phyloP scores from a whole-genome alignment of 2,888 invertebrate species.

The Oxytorus armatus region DNA sequence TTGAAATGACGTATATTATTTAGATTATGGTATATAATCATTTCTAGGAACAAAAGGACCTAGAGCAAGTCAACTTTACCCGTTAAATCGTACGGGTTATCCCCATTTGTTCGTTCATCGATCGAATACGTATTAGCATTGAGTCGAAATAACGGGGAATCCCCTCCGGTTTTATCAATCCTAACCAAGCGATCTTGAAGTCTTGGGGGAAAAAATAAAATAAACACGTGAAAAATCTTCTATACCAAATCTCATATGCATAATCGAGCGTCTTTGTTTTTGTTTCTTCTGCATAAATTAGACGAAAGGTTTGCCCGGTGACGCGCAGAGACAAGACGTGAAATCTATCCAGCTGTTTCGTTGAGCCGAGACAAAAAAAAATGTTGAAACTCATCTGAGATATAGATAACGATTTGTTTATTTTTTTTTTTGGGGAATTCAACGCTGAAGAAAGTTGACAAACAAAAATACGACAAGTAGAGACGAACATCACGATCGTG shows the following conservation, averaged over 20 bases:
- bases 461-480: too few relatives aligned
- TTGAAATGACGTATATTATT: conserved; percentile 39
- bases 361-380: too few relatives aligned
- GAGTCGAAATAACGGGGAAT: conserved; percentile 30
- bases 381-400: too few relatives aligned
- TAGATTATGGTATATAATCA: background rate
- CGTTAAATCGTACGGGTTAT: conserved; percentile 7
- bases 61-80: background rate
- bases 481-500: too few relatives aligned
- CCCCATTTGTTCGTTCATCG: conserved; percentile 9
- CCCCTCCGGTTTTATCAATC: conserved; percentile 40
- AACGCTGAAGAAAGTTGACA: too few relatives aligned
- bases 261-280: background rate
- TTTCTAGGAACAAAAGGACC: conserved; percentile 6
- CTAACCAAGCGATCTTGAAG: conserved; percentile 28
- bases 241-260: conserved; percentile 20
- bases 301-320: background rate
- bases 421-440: too few relatives aligned
- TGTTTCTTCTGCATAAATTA: conserved; percentile 1
- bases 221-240: conserved; percentile 19
- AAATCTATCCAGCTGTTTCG: too few relatives aligned
- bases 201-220: conserved; percentile 9
- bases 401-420: too few relatives aligned
- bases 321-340: too few relatives aligned
- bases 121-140: conserved; percentile 6